Percentiles rank a stretch among this genome's conserved stretches.
phyloP scores from a whole-genome alignment of 2,888 invertebrate species.

The Melieria picta region DNA sequence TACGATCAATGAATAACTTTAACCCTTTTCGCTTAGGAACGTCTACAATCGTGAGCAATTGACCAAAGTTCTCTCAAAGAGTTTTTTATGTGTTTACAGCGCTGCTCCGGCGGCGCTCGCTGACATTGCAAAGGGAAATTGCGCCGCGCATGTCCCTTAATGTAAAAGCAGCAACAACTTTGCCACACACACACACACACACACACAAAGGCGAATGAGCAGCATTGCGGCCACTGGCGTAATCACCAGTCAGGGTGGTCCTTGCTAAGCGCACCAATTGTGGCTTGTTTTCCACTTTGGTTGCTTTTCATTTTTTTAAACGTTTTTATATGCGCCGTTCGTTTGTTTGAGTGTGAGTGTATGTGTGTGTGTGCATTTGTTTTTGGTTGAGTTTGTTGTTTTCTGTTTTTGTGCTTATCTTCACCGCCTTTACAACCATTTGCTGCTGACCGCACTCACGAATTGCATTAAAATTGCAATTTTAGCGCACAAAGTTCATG shows the following conservation, averaged over 20 bases:
- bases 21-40: no score
- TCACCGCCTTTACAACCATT: slow-evolving; percentile 19
- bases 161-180: no score
- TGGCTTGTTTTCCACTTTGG: slow-evolving; percentile 1
- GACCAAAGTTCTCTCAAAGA: no score
- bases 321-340: not conserved
- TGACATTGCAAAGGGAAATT: no score
- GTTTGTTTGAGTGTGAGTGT: slow-evolving; percentile 15
- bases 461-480: slow-evolving; percentile 64
- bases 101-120: no score
- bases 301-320: slow-evolving; percentile 4
- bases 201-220: not conserved
- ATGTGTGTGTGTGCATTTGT: not conserved
- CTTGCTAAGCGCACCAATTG: slow-evolving; percentile 8
- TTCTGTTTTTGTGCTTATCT: not conserved
- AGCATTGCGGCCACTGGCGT: no score
- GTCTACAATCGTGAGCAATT: no score
- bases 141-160: no score
- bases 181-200: not conserved
- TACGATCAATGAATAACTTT: no score
- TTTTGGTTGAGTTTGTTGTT: not conserved
- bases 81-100: no score
- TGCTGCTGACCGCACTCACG: slow-evolving; percentile 53
- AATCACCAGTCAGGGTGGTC: slow-evolving; percentile 8
- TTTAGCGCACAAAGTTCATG: slow-evolving; percentile 62